A percentile compares a stretch with the other conserved stretches of the same genome.
These are phyloP conservation scores for Galemys pyrenaicus DNA, from an alignment of 2,113 vertebrate species.

Conservation along the genomic window DNA sequence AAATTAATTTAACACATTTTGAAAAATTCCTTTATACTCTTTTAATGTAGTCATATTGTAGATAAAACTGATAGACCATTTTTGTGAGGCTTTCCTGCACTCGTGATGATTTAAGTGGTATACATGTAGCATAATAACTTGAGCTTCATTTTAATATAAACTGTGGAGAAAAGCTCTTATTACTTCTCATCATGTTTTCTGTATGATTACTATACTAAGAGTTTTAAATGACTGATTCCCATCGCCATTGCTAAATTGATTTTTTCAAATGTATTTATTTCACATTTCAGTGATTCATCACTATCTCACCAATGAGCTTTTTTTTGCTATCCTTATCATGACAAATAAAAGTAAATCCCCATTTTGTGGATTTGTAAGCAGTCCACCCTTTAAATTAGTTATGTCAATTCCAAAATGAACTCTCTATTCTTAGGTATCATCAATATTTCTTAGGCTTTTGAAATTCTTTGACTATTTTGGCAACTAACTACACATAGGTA, in stretches of 20 bases:
- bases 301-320: neutral
- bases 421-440: neutral
- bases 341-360: constrained; percentile 53
- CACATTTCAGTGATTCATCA: constrained; percentile 57
- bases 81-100: constrained; percentile 10
- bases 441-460: neutral
- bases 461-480: constrained; percentile 35
- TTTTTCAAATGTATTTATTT: constrained; percentile 55
- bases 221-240: constrained; percentile 56
- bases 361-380: constrained; percentile 45
- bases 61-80: constrained; percentile 19
- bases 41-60: constrained; percentile 25
- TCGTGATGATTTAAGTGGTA: constrained; percentile 49
- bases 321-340: constrained; percentile 11
- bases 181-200: constrained; percentile 32
- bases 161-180: constrained; percentile 45
- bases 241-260: constrained; percentile 13
- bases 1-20: constrained; percentile 52
- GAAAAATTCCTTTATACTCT: neutral
- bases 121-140: constrained; percentile 21
- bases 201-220: neutral
- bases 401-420: constrained; percentile 14
- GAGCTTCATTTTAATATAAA: constrained; percentile 55
- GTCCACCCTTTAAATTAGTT: constrained; percentile 33
- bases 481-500: neutral